A percentile compares a stretch with the other conserved stretches of the same genome.
These are phyloP conservation scores for Geotria australis DNA, from an alignment of 2,797 vertebrate genomes.

Conservation along the genomic window DNA sequence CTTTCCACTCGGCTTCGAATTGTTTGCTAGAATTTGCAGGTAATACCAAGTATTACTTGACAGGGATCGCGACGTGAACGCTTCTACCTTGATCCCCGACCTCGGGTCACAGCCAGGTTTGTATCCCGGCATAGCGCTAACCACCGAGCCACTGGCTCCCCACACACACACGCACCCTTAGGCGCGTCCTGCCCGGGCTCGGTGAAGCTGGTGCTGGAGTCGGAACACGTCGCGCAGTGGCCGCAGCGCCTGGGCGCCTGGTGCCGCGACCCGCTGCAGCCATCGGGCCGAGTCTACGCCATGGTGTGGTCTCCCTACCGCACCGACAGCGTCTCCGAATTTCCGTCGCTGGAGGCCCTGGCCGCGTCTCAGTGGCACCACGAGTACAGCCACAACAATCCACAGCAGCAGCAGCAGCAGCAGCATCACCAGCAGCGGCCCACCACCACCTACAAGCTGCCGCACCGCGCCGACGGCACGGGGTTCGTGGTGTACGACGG, in stretches of 20 bases:
- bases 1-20: too few species aligned
- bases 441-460: constrained; percentile 67
- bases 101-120: too few species aligned
- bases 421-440: too few species aligned
- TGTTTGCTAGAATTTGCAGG: too few species aligned
- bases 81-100: too few species aligned
- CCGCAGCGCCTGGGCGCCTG: constrained; percentile 22
- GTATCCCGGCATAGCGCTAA: too few species aligned
- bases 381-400: too few species aligned
- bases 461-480: constrained; percentile 64
- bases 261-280: constrained; percentile 78
- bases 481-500: constrained; percentile 80
- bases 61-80: too few species aligned
- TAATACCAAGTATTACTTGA: too few species aligned
- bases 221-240: constrained; percentile 32
- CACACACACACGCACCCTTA: too few species aligned
- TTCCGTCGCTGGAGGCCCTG: constrained; percentile 66
- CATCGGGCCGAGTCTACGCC: constrained; percentile 63
- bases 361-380: constrained; percentile 15
- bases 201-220: constrained; percentile 39
- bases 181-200: constrained; percentile 71
- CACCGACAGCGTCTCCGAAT: constrained; percentile 65
- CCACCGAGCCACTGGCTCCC: too few species aligned
- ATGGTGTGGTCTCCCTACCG: constrained; percentile 85
- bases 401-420: too few species aligned